Percentiles rank a stretch among this genome's conserved stretches.
Evolutionary conservation across 2,888 invertebrate species (phyloP).

Genomic region (Acholoe squamosa): DNA sequence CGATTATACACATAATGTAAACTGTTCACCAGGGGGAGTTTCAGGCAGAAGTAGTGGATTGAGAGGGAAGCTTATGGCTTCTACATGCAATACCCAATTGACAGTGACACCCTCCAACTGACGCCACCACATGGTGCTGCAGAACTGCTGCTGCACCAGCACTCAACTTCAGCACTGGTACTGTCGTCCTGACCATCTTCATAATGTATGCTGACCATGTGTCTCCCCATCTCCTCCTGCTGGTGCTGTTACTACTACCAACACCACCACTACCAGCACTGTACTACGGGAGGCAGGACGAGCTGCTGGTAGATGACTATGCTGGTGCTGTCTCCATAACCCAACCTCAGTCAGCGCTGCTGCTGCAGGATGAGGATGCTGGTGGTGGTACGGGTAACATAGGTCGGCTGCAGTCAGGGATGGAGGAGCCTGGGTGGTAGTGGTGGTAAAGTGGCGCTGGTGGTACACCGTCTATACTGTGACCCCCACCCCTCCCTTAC

Average conservation of each 20-base stretch:
- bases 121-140: background rate
- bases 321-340: background rate
- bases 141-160: background rate
- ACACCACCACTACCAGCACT: background rate
- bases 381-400: background rate
- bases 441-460: background rate
- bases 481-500: too few species aligned
- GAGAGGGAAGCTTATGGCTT: background rate
- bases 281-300: background rate
- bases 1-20: too few species aligned
- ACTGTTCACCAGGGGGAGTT: too few species aligned
- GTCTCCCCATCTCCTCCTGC: background rate
- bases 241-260: background rate
- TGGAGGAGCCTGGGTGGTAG: background rate
- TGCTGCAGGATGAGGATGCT: too few species aligned
- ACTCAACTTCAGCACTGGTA: background rate
- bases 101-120: background rate
- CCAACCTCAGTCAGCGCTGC: background rate
- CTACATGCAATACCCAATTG: background rate
- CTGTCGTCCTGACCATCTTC: conserved; percentile 7
- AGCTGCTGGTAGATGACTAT: conserved; percentile 1
- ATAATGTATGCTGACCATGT: conserved; percentile 23
- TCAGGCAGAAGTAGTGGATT: background rate
- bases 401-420: background rate
- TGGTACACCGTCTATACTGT: background rate